Conservation (phyloP, 2,797 vertebrate genomes). For the Anableps anableps region DNA sequence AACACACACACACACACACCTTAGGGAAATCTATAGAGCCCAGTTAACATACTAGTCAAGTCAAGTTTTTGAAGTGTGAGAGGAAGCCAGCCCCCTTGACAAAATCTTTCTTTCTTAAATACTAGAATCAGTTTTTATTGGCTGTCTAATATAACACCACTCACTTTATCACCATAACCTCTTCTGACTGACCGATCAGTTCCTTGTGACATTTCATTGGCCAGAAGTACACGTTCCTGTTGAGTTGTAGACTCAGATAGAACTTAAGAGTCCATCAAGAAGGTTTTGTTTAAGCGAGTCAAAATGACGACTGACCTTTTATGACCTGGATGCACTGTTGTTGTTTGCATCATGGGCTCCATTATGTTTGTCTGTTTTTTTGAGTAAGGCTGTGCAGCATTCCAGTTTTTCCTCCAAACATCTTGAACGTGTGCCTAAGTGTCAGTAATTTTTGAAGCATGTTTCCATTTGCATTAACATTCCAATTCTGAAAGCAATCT, state of each 20-base stretch:
- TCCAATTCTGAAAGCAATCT: background rate
- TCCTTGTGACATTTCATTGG: background rate
- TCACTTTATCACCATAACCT: background rate
- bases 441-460: background rate
- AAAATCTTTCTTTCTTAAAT: background rate
- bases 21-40: too few species aligned
- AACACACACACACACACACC: too few species aligned
- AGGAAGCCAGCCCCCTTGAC: too few species aligned
- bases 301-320: background rate
- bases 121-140: background rate
- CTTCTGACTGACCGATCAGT: background rate
- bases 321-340: background rate
- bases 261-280: background rate
- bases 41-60: too few species aligned
- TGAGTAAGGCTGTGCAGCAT: background rate
- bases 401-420: background rate
- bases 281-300: background rate
- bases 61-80: too few species aligned
- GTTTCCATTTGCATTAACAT: background rate
- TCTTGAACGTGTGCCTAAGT: background rate
- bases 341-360: background rate
- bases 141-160: background rate
- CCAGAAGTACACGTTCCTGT: background rate
- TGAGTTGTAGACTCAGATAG: background rate
- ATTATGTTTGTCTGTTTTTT: background rate